phyloP scores from a whole-genome alignment of 1,140 invertebrate species.

The Telenomus remus region DNA sequence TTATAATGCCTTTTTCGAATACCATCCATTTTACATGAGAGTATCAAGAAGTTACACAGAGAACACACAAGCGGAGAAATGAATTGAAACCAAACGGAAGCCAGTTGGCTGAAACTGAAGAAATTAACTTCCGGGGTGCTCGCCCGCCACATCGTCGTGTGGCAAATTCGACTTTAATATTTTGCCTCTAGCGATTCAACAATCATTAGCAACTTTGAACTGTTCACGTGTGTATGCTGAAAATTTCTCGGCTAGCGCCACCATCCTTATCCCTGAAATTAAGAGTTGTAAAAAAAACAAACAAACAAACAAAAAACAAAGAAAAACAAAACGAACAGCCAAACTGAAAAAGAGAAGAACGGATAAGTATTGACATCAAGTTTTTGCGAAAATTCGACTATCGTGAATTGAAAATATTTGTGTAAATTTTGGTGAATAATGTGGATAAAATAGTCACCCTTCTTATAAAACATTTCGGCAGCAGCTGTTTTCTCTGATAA shows the following conservation, averaged over 20 bases:
- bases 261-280: conserved; percentile 19
- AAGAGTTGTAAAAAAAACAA: conserved; percentile 10
- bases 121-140: conserved; percentile 56
- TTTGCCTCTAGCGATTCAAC: conserved; percentile 60
- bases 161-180: conserved; percentile 64
- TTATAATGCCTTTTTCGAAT: conserved; percentile 38
- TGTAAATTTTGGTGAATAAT: neutral
- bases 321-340: no score
- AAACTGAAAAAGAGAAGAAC: no score
- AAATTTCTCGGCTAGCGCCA: conserved; percentile 17
- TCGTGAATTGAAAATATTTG: neutral
- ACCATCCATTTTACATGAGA: conserved; percentile 50
- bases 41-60: conserved; percentile 34
- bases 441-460: neutral
- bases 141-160: conserved; percentile 48
- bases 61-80: conserved; percentile 26
- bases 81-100: conserved; percentile 53
- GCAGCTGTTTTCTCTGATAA: conserved; percentile 53
- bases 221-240: conserved; percentile 43
- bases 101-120: conserved; percentile 59
- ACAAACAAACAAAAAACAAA: neutral
- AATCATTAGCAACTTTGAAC: conserved; percentile 60
- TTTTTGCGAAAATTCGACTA: no score
- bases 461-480: conserved; percentile 16
- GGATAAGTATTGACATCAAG: no score